These are phyloP conservation scores for Coelogynopora nodosa DNA, from an alignment of 2,888 invertebrate genomes.

Conservation along the genomic window DNA sequence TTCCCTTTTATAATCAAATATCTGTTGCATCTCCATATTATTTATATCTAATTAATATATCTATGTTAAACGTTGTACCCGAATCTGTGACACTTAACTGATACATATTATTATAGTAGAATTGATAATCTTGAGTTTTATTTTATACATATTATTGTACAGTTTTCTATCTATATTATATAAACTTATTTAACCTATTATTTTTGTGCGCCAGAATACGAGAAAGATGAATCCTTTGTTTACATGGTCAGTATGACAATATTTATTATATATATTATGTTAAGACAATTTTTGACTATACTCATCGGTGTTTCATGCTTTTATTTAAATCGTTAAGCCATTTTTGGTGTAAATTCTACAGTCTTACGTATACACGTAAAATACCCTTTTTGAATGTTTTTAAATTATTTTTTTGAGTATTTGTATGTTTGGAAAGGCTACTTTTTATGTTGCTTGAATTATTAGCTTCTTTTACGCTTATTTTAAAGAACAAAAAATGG, in stretches of 20 bases:
- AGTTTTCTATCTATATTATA: neutral
- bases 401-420: too few relatives aligned
- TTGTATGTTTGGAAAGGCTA: neutral
- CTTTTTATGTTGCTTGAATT: neutral
- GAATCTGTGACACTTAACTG: neutral
- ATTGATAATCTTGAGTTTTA: conserved; percentile 3
- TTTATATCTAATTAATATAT: neutral
- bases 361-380: too few relatives aligned
- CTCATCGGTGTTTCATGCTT: conserved; percentile 13
- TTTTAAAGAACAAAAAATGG: neutral
- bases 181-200: neutral
- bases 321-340: neutral
- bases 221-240: neutral
- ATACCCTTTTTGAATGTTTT: too few relatives aligned
- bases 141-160: neutral
- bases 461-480: neutral
- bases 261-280: conserved; percentile 7
- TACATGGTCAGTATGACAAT: neutral
- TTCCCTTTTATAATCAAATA: neutral
- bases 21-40: neutral
- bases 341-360: too few relatives aligned
- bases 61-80: neutral
- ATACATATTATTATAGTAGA: neutral
- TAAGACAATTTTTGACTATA: neutral
- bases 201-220: conserved; percentile 16